Conservation (phyloP, 2,888 invertebrate genomes). For the Notodonta dromedarius region DNA sequence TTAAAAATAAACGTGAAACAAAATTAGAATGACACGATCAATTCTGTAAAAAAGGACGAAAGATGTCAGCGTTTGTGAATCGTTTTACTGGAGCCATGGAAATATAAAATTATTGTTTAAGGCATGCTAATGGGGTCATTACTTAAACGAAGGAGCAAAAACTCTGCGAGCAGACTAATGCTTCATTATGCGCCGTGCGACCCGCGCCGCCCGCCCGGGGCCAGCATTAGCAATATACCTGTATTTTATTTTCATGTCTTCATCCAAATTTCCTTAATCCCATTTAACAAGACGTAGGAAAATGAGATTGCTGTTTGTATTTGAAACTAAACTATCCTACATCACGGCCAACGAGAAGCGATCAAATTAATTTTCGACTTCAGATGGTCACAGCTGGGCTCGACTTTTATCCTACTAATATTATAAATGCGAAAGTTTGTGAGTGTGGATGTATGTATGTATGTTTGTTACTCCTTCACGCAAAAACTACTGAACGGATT, state of each 20-base stretch:
- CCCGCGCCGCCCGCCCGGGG: conserved; percentile 12
- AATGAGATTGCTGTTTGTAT: background rate
- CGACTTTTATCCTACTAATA: too few relatives aligned
- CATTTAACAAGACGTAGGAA: background rate
- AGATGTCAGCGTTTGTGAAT: conserved; percentile 50
- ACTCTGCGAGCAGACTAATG: conserved; percentile 46
- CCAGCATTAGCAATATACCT: conserved; percentile 13
- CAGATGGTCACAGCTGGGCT: too few relatives aligned
- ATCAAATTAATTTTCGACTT: too few relatives aligned
- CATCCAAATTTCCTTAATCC: conserved; percentile 7
- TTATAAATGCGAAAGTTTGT: too few relatives aligned
- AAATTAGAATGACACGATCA: conserved; percentile 28
- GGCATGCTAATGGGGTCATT: conserved; percentile 73
- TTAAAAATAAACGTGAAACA: background rate
- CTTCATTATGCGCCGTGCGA: conserved; percentile 47
- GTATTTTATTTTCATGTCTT: conserved; percentile 10
- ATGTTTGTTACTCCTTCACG: too few relatives aligned
- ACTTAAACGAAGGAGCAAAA: conserved; percentile 61
- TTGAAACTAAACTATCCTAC: too few relatives aligned
- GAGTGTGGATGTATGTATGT: too few relatives aligned
- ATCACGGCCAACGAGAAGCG: too few relatives aligned
- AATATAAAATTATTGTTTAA: conserved; percentile 71
- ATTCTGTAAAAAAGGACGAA: conserved; percentile 46
- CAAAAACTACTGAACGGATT: too few relatives aligned
- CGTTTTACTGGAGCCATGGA: conserved; percentile 49